A percentile compares a stretch with the other conserved stretches of the same genome.
Evolutionary conservation across 1,140 invertebrate species (phyloP).

Genomic region (Brachionus rubens): DNA sequence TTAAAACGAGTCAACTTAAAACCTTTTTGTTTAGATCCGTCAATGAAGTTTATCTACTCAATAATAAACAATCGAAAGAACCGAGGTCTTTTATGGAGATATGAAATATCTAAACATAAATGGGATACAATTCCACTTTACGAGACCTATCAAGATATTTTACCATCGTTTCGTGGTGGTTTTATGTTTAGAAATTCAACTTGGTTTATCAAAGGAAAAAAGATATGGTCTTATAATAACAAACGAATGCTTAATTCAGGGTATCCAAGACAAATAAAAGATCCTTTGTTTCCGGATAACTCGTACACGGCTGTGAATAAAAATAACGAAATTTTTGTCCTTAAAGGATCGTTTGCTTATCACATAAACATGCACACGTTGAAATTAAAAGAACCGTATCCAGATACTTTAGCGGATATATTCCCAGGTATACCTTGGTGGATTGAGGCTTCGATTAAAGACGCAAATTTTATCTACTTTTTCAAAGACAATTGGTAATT

Average conservation of each 20-base stretch:
- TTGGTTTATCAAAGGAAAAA: constrained; percentile 12
- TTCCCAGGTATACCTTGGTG: constrained; percentile 19
- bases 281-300: constrained; percentile 15
- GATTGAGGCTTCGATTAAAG: background rate
- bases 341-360: constrained; percentile 14
- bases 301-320: background rate
- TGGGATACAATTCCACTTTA: constrained; percentile 11
- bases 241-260: background rate
- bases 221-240: background rate
- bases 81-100: constrained; percentile 10
- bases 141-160: constrained; percentile 4
- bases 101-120: background rate
- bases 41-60: background rate
- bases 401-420: background rate
- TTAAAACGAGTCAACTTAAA: background rate
- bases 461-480: background rate
- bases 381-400: background rate
- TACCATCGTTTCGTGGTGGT: background rate
- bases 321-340: background rate
- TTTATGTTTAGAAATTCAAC: background rate
- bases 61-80: background rate
- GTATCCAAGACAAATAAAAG: background rate
- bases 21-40: background rate
- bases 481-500: constrained; percentile 25
- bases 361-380: background rate